These are phyloP conservation scores for Papilio xuthus DNA, from an alignment of 1,140 invertebrate genomes.

Conservation along the genomic window DNA sequence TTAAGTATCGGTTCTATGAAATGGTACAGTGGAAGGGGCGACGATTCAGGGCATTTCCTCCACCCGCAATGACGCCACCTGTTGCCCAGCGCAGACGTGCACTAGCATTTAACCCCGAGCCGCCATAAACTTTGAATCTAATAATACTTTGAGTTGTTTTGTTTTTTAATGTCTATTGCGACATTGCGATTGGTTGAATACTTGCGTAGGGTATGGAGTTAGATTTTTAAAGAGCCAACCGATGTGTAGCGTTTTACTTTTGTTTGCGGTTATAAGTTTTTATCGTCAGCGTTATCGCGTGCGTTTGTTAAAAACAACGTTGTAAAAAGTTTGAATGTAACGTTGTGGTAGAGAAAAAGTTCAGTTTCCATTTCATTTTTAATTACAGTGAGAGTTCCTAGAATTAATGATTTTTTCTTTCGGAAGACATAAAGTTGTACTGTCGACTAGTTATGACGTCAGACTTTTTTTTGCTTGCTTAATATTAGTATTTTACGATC, in stretches of 20 bases:
- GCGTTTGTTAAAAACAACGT: conserved; percentile 32
- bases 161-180: conserved; percentile 59
- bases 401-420: conserved; percentile 29
- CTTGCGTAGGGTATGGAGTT: conserved; percentile 45
- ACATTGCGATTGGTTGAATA: conserved; percentile 60
- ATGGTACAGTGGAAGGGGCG: no score
- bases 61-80: no score
- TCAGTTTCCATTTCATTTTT: conserved; percentile 36
- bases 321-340: conserved; percentile 20
- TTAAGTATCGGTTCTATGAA: no score
- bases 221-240: conserved; percentile 48
- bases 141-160: not conserved
- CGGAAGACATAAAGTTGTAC: not conserved
- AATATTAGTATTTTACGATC: no score
- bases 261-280: conserved; percentile 54
- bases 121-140: no score
- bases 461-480: not conserved
- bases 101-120: no score
- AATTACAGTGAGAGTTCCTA: conserved; percentile 48
- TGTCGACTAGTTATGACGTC: not conserved
- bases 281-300: conserved; percentile 42
- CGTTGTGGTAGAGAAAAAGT: not conserved
- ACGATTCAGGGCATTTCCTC: no score
- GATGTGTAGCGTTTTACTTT: conserved; percentile 42
- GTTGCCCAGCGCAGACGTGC: no score